A percentile compares a stretch with the other conserved stretches of the same genome.
phyloP scores from a whole-genome alignment of 1,140 invertebrate species.

The Tetramorium simillimum region DNA sequence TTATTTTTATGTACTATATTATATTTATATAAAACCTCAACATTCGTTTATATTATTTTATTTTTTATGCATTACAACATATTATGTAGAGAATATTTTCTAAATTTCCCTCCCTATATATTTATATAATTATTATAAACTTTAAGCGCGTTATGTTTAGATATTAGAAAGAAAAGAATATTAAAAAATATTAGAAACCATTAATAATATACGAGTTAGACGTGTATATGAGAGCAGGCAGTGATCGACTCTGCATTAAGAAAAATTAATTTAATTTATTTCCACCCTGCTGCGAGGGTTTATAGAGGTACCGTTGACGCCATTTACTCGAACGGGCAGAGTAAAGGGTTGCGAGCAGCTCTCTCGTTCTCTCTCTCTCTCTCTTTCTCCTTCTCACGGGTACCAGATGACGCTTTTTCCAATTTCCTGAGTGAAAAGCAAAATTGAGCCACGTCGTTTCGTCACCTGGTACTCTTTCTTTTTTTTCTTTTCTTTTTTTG shows the following conservation, averaged over 20 bases:
- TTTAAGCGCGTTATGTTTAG: neutral
- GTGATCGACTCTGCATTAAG: neutral
- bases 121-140: neutral
- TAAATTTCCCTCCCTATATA: neutral
- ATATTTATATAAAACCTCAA: neutral
- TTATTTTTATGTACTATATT: neutral
- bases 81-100: neutral
- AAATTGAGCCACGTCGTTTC: conserved; percentile 78
- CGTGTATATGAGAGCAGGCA: neutral
- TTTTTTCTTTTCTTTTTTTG: conserved; percentile 21
- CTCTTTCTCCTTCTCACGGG: conserved; percentile 11
- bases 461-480: conserved; percentile 77
- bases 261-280: conserved; percentile 79
- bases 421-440: conserved; percentile 82
- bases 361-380: neutral
- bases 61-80: neutral
- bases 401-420: conserved; percentile 82
- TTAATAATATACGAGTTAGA: neutral
- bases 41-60: neutral
- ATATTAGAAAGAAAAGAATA: neutral
- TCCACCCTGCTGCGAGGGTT: conserved; percentile 76
- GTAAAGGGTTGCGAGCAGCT: conserved; percentile 78
- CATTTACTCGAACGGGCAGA: conserved; percentile 18
- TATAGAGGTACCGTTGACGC: conserved; percentile 39
- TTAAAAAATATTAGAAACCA: neutral